A percentile compares a stretch with the other conserved stretches of the same genome.
Evolutionary conservation across 2,113 vertebrate species (phyloP).

Genomic region (Amazona guildingii): DNA sequence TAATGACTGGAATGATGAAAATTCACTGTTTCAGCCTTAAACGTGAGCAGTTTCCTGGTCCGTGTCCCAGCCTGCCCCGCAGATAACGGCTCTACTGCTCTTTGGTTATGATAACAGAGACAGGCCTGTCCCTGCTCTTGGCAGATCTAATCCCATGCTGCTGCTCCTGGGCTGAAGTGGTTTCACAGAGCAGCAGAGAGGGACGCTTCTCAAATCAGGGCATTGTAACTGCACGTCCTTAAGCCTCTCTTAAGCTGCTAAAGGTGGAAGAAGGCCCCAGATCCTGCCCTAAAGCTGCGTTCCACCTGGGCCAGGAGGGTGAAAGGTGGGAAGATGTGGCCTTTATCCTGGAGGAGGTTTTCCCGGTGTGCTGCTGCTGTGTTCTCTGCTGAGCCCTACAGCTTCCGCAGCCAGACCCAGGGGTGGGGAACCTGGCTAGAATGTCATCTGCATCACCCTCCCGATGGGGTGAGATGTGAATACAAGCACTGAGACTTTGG

Average conservation of each 20-base stretch:
- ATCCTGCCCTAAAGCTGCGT: rapidly evolving
- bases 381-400: not conserved
- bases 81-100: not conserved
- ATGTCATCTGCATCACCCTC: rapidly evolving
- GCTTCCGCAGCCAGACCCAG: not conserved
- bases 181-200: not conserved
- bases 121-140: not conserved
- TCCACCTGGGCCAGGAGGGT: not conserved
- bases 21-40: not conserved
- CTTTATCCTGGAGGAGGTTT: not conserved
- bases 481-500: not conserved
- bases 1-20: not conserved
- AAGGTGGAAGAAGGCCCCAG: not conserved
- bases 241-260: not conserved
- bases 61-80: not conserved
- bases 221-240: not conserved
- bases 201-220: rapidly evolving
- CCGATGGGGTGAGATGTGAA: not conserved
- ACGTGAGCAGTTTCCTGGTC: not conserved
- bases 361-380: not conserved
- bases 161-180: not conserved
- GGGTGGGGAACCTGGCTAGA: not conserved
- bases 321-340: not conserved
- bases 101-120: not conserved
- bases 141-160: not conserved